phyloP scores from a whole-genome alignment of 2,113 vertebrate species.

The Carassius gibelio region DNA sequence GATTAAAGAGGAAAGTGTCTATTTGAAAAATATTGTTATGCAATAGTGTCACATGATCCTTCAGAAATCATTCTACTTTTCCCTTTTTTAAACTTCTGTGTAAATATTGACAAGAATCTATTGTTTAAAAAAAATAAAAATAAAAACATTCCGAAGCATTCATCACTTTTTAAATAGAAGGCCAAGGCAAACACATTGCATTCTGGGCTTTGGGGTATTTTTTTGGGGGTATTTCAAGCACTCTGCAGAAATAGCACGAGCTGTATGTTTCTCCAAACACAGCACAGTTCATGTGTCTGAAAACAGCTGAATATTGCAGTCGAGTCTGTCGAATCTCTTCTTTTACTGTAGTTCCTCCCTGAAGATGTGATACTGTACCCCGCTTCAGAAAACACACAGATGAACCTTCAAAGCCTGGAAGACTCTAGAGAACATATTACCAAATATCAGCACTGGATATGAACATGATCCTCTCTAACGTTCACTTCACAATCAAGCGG shows the following conservation, averaged over 20 bases:
- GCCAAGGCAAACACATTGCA: neutral
- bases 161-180: neutral
- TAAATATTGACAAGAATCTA: no score
- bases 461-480: neutral
- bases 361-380: constrained; percentile 13
- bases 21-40: no score
- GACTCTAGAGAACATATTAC: neutral
- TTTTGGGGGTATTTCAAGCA: neutral
- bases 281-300: neutral
- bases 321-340: neutral
- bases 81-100: no score
- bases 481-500: no score
- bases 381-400: neutral
- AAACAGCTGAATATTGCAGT: constrained; percentile 3
- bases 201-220: neutral
- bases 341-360: neutral
- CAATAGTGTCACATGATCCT: no score
- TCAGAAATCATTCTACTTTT: no score
- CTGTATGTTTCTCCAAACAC: neutral
- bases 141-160: neutral
- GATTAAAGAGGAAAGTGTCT: no score
- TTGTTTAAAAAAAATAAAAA: no score
- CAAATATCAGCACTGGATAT: neutral
- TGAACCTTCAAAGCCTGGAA: neutral
- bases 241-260: no score